Evolutionary conservation across 2,797 vertebrate genomes (phyloP).

Genomic region (Poliocrania exsul): DNA sequence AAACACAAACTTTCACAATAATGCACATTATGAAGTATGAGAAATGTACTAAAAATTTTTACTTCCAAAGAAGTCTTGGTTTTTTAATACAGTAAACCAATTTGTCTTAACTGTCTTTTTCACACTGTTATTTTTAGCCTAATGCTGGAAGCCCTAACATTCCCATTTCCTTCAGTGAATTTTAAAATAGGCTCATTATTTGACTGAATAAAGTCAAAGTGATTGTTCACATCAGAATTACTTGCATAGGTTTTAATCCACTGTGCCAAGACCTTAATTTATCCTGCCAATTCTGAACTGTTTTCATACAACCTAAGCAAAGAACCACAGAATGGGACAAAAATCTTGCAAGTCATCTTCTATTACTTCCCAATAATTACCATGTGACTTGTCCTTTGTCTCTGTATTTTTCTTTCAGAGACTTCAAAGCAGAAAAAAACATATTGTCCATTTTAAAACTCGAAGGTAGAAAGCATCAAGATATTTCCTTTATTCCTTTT

Average conservation of each 20-base stretch:
- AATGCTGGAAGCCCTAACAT: not conserved
- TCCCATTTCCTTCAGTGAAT: not conserved
- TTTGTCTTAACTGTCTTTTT: not conserved
- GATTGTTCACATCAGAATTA: conserved; percentile 5
- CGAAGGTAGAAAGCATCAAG: not conserved
- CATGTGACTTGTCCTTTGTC: not conserved
- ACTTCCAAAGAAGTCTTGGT: not conserved
- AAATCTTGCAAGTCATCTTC: not conserved
- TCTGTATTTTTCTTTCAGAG: not conserved
- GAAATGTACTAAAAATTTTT: not conserved
- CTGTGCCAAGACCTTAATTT: not conserved
- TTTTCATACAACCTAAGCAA: not conserved
- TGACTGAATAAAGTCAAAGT: conserved; percentile 10
- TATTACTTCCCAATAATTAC: not conserved
- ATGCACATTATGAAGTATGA: not conserved
- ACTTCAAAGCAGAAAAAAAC: not conserved
- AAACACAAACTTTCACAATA: not conserved
- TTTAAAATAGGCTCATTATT: conserved; percentile 27
- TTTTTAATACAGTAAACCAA: not conserved
- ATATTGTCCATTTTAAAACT: not conserved
- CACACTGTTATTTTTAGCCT: not conserved
- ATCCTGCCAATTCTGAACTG: not conserved
- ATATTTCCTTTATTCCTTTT: not conserved
- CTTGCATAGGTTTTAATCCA: not conserved
- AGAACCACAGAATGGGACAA: not conserved